Conservation (phyloP, 2,113 vertebrate genomes). For the Motacilla tschutschensis region DNA sequence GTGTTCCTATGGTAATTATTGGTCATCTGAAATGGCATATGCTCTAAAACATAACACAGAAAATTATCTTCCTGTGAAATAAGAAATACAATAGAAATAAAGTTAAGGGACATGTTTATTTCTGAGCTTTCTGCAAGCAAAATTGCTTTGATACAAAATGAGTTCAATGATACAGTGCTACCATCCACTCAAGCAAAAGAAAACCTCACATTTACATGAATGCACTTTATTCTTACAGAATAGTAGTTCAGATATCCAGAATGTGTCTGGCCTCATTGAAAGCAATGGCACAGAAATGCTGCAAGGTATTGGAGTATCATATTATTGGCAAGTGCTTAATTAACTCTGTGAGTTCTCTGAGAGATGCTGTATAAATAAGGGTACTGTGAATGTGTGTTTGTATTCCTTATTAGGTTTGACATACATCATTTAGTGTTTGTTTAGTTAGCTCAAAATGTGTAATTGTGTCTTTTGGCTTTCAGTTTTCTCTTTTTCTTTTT, state of each 20-base stretch:
- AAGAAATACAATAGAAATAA: slow-evolving; percentile 75
- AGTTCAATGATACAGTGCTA: slow-evolving; percentile 87
- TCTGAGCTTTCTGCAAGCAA: slow-evolving; percentile 90
- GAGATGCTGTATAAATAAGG: slow-evolving; percentile 55
- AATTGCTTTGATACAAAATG: slow-evolving; percentile 95
- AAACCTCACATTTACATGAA: slow-evolving; percentile 86
- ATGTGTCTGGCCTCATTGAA: slow-evolving; percentile 70
- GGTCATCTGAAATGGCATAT: slow-evolving; percentile 62
- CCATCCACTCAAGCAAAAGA: slow-evolving; percentile 91
- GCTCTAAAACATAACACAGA: slow-evolving; percentile 55
- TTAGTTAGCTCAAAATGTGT: slow-evolving; percentile 38
- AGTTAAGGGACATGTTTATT: slow-evolving; percentile 81
- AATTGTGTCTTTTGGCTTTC: slow-evolving; percentile 58
- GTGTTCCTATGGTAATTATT: slow-evolving; percentile 53
- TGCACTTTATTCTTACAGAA: slow-evolving; percentile 79
- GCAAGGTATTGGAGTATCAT: slow-evolving; percentile 67
- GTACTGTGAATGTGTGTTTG: slow-evolving; percentile 42
- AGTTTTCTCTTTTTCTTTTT: slow-evolving; percentile 55
- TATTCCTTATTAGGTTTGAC: slow-evolving; percentile 21
- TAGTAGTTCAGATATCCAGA: slow-evolving; percentile 64
- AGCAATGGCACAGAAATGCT: slow-evolving; percentile 77
- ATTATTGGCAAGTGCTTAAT: slow-evolving; percentile 68
- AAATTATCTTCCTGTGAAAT: slow-evolving; percentile 53
- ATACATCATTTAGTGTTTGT: slow-evolving; percentile 15
- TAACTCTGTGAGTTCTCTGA: slow-evolving; percentile 68